Conservation (phyloP, 2,113 vertebrate species). For the Brachypteracias leptosomus region DNA sequence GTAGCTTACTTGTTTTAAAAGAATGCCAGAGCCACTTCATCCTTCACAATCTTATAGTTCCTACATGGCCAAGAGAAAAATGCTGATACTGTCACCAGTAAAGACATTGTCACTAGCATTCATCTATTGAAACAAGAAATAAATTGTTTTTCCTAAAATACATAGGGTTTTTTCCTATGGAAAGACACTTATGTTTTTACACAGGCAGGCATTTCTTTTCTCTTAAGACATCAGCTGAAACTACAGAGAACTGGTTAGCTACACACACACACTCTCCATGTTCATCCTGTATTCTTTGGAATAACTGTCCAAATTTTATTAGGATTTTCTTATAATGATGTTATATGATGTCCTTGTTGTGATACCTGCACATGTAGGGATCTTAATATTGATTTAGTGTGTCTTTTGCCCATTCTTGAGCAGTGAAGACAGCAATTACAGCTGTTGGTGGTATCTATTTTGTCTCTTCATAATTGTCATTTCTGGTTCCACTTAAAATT, state of each 20-base stretch:
- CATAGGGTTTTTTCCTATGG: not conserved
- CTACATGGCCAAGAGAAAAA: not conserved
- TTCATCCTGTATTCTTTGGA: slow-evolving; percentile 52
- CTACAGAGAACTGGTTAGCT: slow-evolving; percentile 56
- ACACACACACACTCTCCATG: not conserved
- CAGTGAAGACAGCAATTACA: slow-evolving; percentile 77
- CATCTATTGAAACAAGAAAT: not conserved
- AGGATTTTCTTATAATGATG: slow-evolving; percentile 80
- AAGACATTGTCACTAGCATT: not conserved
- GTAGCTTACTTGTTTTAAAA: not conserved
- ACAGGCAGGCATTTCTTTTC: not conserved
- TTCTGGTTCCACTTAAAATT: slow-evolving; percentile 78
- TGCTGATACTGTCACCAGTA: not conserved
- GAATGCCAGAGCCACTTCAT: not conserved
- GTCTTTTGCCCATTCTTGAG: slow-evolving; percentile 70
- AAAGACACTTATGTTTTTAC: not conserved
- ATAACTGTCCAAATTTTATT: slow-evolving; percentile 77
- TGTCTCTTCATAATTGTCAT: slow-evolving; percentile 83
- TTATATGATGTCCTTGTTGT: slow-evolving; percentile 77
- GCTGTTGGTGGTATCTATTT: slow-evolving; percentile 79
- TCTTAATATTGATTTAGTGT: slow-evolving; percentile 83
- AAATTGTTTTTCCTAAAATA: not conserved
- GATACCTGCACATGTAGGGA: slow-evolving; percentile 67
- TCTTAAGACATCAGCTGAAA: not conserved
- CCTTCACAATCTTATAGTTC: not conserved